Conservation (phyloP, 1,140 invertebrate species). For the Procambarus virginalis region DNA sequence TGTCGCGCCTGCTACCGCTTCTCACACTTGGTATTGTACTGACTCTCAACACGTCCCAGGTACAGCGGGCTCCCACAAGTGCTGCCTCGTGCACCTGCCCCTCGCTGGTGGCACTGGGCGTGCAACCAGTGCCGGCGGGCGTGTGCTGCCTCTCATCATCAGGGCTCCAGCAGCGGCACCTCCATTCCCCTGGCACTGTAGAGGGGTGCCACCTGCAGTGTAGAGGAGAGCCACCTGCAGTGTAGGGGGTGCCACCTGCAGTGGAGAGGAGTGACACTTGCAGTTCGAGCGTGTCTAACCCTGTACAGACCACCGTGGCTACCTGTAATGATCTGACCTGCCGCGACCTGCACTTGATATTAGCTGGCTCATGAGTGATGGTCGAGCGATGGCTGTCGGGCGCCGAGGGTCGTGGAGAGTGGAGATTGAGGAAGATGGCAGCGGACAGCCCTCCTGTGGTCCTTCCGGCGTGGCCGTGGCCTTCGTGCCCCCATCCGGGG, state of each 20-base stretch:
- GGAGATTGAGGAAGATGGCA: constrained; percentile 60
- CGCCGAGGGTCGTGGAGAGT: constrained; percentile 62
- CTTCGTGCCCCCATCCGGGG: constrained; percentile 50
- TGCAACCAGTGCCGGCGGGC: background rate
- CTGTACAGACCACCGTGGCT: background rate
- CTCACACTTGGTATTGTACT: background rate
- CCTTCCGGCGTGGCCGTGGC: constrained; percentile 53
- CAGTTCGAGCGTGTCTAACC: background rate
- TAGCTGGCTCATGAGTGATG: constrained; percentile 62
- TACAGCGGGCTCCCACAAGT: background rate
- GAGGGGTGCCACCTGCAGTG: background rate
- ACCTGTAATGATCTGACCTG: constrained; percentile 43
- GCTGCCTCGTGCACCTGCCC: background rate
- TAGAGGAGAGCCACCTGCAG: background rate
- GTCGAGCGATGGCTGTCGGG: constrained; percentile 61
- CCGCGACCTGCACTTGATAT: constrained; percentile 27
- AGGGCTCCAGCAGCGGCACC: background rate
- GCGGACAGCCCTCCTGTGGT: constrained; percentile 10
- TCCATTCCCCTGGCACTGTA: background rate
- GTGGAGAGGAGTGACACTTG: background rate
- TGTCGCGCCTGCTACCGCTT: background rate
- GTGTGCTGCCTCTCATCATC: background rate
- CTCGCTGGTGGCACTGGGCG: background rate
- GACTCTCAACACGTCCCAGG: background rate
- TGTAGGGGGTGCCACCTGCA: too few species aligned